Conservation (phyloP, 2,888 invertebrate species). For the Papilio gigon region DNA sequence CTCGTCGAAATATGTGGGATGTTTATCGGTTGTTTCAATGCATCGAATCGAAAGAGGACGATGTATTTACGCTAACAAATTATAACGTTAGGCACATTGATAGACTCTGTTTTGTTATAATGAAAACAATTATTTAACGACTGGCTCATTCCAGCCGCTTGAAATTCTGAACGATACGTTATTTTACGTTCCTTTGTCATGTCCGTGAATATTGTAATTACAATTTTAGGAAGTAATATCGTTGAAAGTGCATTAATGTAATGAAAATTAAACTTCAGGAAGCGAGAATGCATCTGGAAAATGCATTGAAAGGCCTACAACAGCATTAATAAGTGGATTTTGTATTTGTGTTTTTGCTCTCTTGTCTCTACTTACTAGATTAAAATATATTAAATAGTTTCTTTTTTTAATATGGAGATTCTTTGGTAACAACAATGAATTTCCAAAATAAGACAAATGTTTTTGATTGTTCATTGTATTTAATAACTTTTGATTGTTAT, state of each 20-base stretch:
- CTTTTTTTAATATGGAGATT: not conserved
- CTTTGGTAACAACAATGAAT: no score
- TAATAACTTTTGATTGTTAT: no score
- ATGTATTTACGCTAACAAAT: constrained; percentile 7
- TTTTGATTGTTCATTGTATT: no score
- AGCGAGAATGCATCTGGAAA: not conserved
- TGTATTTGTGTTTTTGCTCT: not conserved
- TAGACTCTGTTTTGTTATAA: constrained; percentile 27
- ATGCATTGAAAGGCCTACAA: not conserved
- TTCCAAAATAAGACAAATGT: no score
- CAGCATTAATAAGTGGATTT: not conserved
- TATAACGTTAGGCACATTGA: constrained; percentile 28
- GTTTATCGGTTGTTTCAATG: constrained; percentile 29
- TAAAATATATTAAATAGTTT: not conserved
- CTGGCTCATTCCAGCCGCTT: constrained; percentile 5
- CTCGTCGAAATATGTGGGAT: constrained; percentile 40
- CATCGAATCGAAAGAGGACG: constrained; percentile 25
- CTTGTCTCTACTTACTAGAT: not conserved
- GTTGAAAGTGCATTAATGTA: constrained; percentile 1
- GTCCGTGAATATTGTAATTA: constrained; percentile 14
- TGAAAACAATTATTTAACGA: constrained; percentile 32
- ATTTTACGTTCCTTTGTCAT: constrained; percentile 30
- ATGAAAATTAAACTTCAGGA: not conserved
- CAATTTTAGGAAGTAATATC: not conserved
- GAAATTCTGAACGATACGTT: constrained; percentile 8